phyloP scores from a whole-genome alignment of 2,888 invertebrate species.

The Caenorhabditis panamensis region DNA sequence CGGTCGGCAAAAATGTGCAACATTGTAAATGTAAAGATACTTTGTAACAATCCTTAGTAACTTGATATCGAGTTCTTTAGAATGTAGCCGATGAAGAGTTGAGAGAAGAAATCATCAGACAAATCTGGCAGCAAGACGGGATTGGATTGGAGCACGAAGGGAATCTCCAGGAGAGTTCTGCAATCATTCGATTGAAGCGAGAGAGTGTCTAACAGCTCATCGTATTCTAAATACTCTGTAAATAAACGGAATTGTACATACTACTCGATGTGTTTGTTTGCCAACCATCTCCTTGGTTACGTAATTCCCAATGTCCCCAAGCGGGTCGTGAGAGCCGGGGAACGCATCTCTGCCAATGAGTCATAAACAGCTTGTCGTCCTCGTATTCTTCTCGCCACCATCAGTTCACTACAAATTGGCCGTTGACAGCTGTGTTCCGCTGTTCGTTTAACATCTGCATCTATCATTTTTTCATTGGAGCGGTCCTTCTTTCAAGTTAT shows the following conservation, averaged over 20 bases:
- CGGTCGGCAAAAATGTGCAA: conserved; percentile 23
- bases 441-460: conserved; percentile 16
- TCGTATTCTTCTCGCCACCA: conserved; percentile 10
- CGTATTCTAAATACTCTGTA: conserved; percentile 2
- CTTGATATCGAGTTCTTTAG: not conserved
- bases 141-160: conserved; percentile 29
- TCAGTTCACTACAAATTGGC: conserved; percentile 1
- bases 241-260: conserved; percentile 13
- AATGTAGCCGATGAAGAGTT: conserved; percentile 32
- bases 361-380: conserved; percentile 5
- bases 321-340: too few relatives aligned
- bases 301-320: not conserved
- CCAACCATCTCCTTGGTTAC: conserved; percentile 1
- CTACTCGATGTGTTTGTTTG: not conserved
- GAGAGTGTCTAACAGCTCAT: not conserved
- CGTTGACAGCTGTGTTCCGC: conserved; percentile 10
- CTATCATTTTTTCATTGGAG: conserved; percentile 3
- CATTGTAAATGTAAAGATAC: conserved; percentile 13
- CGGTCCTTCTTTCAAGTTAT: conserved; percentile 2
- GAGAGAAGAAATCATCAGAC: conserved; percentile 33
- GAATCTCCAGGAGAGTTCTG: conserved; percentile 8
- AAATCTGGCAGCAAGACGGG: conserved; percentile 32
- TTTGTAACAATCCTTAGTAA: not conserved
- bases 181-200: conserved; percentile 19
- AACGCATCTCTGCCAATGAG: not conserved